A percentile compares a stretch with the other conserved stretches of the same genome.
phyloP scores from a whole-genome alignment of 2,888 invertebrate genomes.

The Zygothrica quintamaculata region DNA sequence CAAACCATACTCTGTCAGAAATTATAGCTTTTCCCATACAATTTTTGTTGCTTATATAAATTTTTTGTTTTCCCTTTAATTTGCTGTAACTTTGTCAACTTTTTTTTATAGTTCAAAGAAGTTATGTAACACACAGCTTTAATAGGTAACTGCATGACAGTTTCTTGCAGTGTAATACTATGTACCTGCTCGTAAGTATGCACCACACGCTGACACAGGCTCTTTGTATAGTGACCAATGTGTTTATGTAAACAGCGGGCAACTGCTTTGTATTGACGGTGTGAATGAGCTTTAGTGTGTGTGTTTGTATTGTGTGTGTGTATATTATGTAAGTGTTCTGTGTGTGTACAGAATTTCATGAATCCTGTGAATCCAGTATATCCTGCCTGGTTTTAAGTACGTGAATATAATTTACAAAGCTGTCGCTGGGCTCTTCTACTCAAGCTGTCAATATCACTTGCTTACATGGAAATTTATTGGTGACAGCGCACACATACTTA shows the following conservation, averaged over 20 bases:
- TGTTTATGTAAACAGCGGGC: conserved; percentile 55
- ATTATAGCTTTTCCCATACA: no score
- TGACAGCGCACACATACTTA: conserved; percentile 77
- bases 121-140: no score
- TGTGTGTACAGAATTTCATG: conserved; percentile 13
- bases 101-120: no score
- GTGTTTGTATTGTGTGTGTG: conserved; percentile 2
- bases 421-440: conserved; percentile 49
- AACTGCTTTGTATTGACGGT: conserved; percentile 57
- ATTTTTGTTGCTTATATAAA: no score
- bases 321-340: background rate
- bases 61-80: no score
- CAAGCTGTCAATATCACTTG: conserved; percentile 77
- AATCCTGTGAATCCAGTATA: conserved; percentile 21
- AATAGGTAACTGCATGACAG: background rate
- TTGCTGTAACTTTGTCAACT: no score
- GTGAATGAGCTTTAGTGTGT: conserved; percentile 34
- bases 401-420: conserved; percentile 73
- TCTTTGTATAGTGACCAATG: conserved; percentile 22
- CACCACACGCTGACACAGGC: background rate
- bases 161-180: conserved; percentile 28
- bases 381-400: conserved; percentile 70
- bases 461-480: conserved; percentile 78
- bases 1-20: no score
- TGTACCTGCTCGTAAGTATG: conserved; percentile 15